Conservation (phyloP, 2,888 invertebrate species). For the Geotrupes spiniger region DNA sequence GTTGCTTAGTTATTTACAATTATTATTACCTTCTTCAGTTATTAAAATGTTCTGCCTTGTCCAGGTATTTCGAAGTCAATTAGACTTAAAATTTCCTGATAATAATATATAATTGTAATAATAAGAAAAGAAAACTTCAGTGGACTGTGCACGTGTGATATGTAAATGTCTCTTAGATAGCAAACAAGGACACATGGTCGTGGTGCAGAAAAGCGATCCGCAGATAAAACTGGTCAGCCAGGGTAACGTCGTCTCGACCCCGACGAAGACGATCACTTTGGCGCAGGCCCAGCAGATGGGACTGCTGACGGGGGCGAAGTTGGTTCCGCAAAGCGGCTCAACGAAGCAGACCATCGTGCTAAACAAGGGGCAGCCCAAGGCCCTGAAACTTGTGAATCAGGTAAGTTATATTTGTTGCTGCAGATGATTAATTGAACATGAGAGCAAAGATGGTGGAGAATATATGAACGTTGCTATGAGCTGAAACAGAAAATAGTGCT, state of each 20-base stretch:
- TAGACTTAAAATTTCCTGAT: not conserved
- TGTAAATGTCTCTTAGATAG: too few relatives aligned
- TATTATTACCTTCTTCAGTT: too few relatives aligned
- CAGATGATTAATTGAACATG: too few relatives aligned
- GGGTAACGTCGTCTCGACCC: conserved; percentile 40
- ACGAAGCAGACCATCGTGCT: conserved; percentile 50
- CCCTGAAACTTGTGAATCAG: conserved; percentile 46
- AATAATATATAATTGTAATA: not conserved
- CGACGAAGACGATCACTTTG: conserved; percentile 62
- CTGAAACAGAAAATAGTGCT: too few relatives aligned
- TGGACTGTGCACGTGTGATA: too few relatives aligned
- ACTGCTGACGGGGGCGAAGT: conserved; percentile 52
- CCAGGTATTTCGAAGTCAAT: too few relatives aligned
- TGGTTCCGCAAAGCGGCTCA: conserved; percentile 48
- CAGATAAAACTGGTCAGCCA: conserved; percentile 29
- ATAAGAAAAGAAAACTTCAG: too few relatives aligned
- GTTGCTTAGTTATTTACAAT: too few relatives aligned
- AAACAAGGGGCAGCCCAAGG: conserved; percentile 43
- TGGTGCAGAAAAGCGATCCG: conserved; percentile 38
- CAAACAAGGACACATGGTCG: conserved; percentile 32
- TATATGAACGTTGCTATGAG: too few relatives aligned
- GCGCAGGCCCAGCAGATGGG: conserved; percentile 66
- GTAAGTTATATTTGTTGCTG: too few relatives aligned
- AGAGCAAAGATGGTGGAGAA: too few relatives aligned
- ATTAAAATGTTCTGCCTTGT: too few relatives aligned